Base-by-base conservation (phyloP, 2,113 vertebrate genomes). In the Vicugna pacos region DNA sequence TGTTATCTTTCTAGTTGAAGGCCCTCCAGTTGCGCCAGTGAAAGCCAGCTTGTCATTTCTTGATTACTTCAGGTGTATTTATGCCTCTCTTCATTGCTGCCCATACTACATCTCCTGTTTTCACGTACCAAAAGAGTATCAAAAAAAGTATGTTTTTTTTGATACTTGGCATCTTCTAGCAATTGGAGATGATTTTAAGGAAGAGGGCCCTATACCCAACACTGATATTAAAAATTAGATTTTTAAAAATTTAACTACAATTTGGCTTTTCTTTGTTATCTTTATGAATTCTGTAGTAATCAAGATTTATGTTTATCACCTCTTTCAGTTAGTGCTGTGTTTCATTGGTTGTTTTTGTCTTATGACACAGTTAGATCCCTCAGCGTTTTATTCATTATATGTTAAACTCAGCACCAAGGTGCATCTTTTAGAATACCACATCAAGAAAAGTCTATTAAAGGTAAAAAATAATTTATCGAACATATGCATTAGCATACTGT, bases 101-200 rank as follows among this genome's bases (percentile, higher is more conserved):
- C 48, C 13, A 14, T 73, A 52, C 48, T 38, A 30, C 11, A 56
- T 50, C 38, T 70, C 9, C 20, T 69, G 19, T 75, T 89, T 93
- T 92, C 67, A 77, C 87, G 32, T 81, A 72, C 85, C 93, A 92
- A 95, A 95, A 58, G 60, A 76, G 91, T 42, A 42, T 42, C 38
- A 42, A 42, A 46, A 86, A 70, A 81, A 38, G 8, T 75, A 35
- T 35, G 35, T 86, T 89, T 42, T 42, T 42, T 42, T 42, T 81
- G 58, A 24, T 65, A 46, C 32, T 80, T 89, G 86, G 22, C 20
- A 58, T 89, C 38, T 58, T 79, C 15, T 70, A 54, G 30, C 5
- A 80, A 64, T 84, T 79, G 28, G 72, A 92, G 28, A 56, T 80
- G n/a, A 30, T n/a, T 60, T 93, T 83, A 69, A 92, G 72, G 22